Evolutionary conservation across 2,888 invertebrate genomes (phyloP).

Genomic region (Drosophila sordidapex): DNA sequence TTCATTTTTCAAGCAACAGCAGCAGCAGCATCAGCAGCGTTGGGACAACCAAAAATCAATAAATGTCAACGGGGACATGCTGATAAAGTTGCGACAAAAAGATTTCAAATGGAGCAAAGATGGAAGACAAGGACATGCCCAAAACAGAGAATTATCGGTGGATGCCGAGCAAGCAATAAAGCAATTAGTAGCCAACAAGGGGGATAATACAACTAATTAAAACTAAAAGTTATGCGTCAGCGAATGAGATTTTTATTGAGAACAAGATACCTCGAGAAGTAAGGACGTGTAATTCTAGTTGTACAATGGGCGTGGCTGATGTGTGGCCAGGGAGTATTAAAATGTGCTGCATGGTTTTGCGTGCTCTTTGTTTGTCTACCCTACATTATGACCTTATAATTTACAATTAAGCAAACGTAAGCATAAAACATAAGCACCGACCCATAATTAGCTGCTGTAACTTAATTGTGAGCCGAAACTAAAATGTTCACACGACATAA

Average conservation of each 20-base stretch:
- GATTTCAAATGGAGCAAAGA: slow-evolving; percentile 64
- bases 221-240: slow-evolving; percentile 81
- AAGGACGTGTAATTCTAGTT: not conserved
- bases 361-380: slow-evolving; percentile 13
- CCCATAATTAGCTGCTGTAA: slow-evolving; percentile 62
- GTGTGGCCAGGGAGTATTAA: slow-evolving; percentile 68
- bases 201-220: slow-evolving; percentile 80
- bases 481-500: slow-evolving; percentile 45
- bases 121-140: slow-evolving; percentile 42
- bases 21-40: slow-evolving; percentile 17
- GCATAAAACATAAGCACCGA: slow-evolving; percentile 64
- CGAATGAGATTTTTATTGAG: slow-evolving; percentile 79
- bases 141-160: slow-evolving; percentile 41
- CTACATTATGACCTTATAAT: slow-evolving; percentile 74
- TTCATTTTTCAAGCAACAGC: slow-evolving; percentile 57
- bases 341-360: slow-evolving; percentile 48
- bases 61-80: slow-evolving; percentile 74
- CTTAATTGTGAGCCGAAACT: slow-evolving; percentile 61
- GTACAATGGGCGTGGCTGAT: slow-evolving; percentile 42
- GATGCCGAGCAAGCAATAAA: slow-evolving; percentile 66
- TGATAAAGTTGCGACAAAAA: slow-evolving; percentile 78
- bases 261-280: slow-evolving; percentile 42
- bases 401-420: slow-evolving; percentile 76
- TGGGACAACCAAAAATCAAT: slow-evolving; percentile 64
- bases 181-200: slow-evolving; percentile 77